These are phyloP conservation scores for Panthera uncia DNA, from an alignment of 2,113 vertebrate genomes.

Conservation along the genomic window DNA sequence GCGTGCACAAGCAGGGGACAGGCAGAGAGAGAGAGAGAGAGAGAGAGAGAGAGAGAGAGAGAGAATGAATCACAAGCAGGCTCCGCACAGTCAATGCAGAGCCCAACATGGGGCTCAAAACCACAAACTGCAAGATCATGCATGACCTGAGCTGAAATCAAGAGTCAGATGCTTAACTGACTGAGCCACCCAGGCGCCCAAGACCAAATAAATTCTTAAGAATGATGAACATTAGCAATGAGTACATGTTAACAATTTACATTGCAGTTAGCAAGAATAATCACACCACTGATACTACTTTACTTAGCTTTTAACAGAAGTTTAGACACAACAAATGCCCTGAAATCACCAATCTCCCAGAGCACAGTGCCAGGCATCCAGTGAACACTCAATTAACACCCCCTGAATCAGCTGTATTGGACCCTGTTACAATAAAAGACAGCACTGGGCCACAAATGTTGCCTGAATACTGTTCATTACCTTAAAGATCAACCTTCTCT, in stretches of 20 bases:
- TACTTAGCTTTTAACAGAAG: constrained; percentile 24
- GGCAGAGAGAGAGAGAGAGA: too few relatives aligned
- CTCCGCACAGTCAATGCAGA: too few relatives aligned
- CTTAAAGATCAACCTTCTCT: constrained; percentile 33
- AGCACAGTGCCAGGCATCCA: not conserved
- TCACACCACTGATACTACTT: not conserved
- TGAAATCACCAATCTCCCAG: not conserved
- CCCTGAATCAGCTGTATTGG: not conserved
- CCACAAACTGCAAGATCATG: too few relatives aligned
- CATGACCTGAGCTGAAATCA: too few relatives aligned
- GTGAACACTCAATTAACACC: not conserved
- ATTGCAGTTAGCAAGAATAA: constrained; percentile 17
- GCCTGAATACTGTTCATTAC: not conserved
- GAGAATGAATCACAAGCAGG: too few relatives aligned
- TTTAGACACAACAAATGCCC: not conserved
- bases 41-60: too few relatives aligned
- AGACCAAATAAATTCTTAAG: constrained; percentile 18
- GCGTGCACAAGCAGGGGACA: too few relatives aligned
- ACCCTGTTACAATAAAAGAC: not conserved
- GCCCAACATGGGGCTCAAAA: too few relatives aligned
- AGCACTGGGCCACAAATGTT: not conserved
- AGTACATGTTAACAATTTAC: not conserved
- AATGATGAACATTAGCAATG: not conserved
- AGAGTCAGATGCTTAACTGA: too few relatives aligned
- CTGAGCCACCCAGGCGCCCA: too few relatives aligned